These are phyloP conservation scores for Odontocolon sp. DNA, from an alignment of 2,888 invertebrate species.

Conservation along the genomic window DNA sequence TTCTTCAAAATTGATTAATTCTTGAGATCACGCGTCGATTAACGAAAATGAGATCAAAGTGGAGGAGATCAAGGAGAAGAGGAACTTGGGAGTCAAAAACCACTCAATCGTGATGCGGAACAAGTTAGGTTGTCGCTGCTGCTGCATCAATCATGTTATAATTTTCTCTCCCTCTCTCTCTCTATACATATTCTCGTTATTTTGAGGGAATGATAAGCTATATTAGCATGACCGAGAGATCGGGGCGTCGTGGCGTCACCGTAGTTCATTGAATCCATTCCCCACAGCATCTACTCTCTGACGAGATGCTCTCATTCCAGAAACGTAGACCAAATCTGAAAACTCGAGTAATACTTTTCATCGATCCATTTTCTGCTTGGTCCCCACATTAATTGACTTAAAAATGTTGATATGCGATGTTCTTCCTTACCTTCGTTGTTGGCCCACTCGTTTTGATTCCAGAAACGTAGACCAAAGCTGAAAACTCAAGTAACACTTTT, in stretches of 20 bases:
- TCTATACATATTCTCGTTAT: too few species aligned
- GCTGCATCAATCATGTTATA: conserved; percentile 73
- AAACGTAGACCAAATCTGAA: too few species aligned
- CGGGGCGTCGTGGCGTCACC: too few species aligned
- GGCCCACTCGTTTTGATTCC: too few species aligned
- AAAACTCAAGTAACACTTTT: too few species aligned
- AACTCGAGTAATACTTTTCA: too few species aligned
- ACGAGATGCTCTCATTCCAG: conserved; percentile 38
- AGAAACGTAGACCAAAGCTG: too few species aligned
- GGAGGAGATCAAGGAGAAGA: conserved; percentile 4
- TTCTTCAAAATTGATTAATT: too few species aligned
- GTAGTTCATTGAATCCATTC: conserved; percentile 17
- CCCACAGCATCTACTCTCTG: conserved; percentile 9
- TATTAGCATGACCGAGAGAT: conserved; percentile 71
- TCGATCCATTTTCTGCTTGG: too few species aligned
- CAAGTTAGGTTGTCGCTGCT: conserved; percentile 66
- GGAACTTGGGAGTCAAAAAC: conserved; percentile 1
- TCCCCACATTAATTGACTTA: too few species aligned
- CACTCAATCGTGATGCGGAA: conserved; percentile 49
- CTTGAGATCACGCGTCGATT: conserved; percentile 21
- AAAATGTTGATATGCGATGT: too few species aligned
- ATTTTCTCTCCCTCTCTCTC: conserved; percentile 59
- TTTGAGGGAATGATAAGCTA: conserved; percentile 66
- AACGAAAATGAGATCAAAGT: not conserved
- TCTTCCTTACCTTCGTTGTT: too few species aligned